A percentile compares a stretch with the other conserved stretches of the same genome.
phyloP scores from a whole-genome alignment of 2,797 vertebrate genomes.

The Anas bahamensis region DNA sequence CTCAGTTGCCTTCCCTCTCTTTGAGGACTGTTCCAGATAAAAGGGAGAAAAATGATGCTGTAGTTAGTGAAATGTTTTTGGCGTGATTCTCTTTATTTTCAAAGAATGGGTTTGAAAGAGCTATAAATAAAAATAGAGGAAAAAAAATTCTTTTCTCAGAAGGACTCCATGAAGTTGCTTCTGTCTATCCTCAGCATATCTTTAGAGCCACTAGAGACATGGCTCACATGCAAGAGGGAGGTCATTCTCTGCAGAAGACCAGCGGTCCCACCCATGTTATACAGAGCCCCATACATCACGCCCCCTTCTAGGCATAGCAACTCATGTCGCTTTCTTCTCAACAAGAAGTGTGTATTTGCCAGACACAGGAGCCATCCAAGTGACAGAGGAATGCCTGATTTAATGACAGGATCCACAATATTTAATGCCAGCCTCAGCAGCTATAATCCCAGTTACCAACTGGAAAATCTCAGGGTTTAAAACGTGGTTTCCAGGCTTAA shows the following conservation, averaged over 20 bases:
- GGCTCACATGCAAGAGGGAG: background rate
- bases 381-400: background rate
- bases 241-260: background rate
- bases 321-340: background rate
- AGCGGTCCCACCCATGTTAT: background rate
- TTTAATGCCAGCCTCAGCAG: background rate
- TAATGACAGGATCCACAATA: background rate
- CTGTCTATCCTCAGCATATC: background rate
- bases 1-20: background rate
- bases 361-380: background rate
- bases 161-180: background rate
- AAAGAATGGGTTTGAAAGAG: background rate
- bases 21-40: background rate
- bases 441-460: background rate
- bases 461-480: background rate
- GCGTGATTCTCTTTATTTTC: background rate
- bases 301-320: background rate
- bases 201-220: background rate
- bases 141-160: background rate
- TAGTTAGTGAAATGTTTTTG: slow-evolving; percentile 26
- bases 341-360: background rate
- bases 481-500: background rate
- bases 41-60: background rate
- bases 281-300: background rate
- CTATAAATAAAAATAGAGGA: slow-evolving; percentile 25